These are phyloP conservation scores for Leptopilina drosophilae DNA, from an alignment of 2,888 invertebrate genomes.

Conservation along the genomic window DNA sequence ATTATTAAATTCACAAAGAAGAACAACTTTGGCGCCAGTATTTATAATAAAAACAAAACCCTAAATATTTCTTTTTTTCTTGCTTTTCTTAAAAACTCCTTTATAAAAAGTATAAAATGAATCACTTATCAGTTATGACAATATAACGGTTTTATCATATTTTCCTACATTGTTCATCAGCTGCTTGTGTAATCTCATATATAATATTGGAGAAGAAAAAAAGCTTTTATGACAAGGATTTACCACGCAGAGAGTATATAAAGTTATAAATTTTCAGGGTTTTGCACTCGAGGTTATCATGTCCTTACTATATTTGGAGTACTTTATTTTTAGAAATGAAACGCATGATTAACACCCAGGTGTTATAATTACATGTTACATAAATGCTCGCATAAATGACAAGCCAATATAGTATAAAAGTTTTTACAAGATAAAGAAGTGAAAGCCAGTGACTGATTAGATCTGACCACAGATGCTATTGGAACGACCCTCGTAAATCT, in stretches of 20 bases:
- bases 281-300: neutral
- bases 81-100: neutral
- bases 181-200: conserved; percentile 2
- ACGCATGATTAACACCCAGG: neutral
- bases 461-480: conserved; percentile 3
- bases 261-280: conserved; percentile 4
- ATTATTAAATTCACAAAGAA: conserved; percentile 57
- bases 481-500: conserved; percentile 31
- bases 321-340: conserved; percentile 16
- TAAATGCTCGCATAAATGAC: conserved; percentile 16
- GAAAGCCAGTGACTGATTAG: conserved; percentile 18
- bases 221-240: conserved; percentile 1
- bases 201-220: neutral
- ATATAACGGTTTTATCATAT: neutral
- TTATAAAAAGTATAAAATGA: neutral
- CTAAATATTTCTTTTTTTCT: neutral
- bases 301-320: neutral
- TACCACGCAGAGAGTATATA: neutral
- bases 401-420: neutral
- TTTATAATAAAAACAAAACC: conserved; percentile 7
- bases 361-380: conserved; percentile 26
- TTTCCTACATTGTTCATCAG: neutral
- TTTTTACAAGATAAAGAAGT: conserved; percentile 8
- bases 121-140: neutral
- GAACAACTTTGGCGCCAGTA: conserved; percentile 2